phyloP scores from a whole-genome alignment of 2,888 invertebrate genomes.

The Dioctria linearis region DNA sequence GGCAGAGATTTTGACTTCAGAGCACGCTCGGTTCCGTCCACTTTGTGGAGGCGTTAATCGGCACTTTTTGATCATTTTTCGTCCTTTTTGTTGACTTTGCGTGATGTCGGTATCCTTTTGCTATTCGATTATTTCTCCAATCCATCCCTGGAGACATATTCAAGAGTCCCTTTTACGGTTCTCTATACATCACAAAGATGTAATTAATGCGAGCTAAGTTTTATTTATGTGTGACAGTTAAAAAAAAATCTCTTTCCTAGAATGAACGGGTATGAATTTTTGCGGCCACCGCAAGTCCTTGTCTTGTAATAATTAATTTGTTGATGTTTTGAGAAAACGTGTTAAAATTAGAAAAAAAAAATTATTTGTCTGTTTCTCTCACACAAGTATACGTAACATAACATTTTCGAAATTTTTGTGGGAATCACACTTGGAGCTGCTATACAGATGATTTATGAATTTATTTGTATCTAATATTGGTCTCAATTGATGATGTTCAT shows the following conservation, averaged over 20 bases:
- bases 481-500: background rate
- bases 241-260: slow-evolving; percentile 42
- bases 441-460: slow-evolving; percentile 35
- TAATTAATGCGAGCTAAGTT: slow-evolving; percentile 30
- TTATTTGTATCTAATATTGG: slow-evolving; percentile 35
- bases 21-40: slow-evolving; percentile 41
- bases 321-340: slow-evolving; percentile 32
- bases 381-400: too few relatives aligned
- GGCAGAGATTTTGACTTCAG: slow-evolving; percentile 47
- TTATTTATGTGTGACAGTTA: slow-evolving; percentile 44
- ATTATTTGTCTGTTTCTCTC: too few relatives aligned
- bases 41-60: slow-evolving; percentile 52
- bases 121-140: slow-evolving; percentile 17
- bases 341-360: background rate
- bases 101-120: slow-evolving; percentile 43
- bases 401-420: background rate
- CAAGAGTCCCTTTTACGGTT: slow-evolving; percentile 1
- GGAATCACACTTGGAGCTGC: slow-evolving; percentile 4
- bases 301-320: slow-evolving; percentile 18
- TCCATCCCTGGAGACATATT: slow-evolving; percentile 45
- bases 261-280: slow-evolving; percentile 26
- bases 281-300: slow-evolving; percentile 1
- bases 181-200: slow-evolving; percentile 8
- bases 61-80: slow-evolving; percentile 44
- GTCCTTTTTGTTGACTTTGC: slow-evolving; percentile 35